These are phyloP conservation scores for Battus philenor DNA, from an alignment of 1,140 invertebrate genomes.

Conservation along the genomic window DNA sequence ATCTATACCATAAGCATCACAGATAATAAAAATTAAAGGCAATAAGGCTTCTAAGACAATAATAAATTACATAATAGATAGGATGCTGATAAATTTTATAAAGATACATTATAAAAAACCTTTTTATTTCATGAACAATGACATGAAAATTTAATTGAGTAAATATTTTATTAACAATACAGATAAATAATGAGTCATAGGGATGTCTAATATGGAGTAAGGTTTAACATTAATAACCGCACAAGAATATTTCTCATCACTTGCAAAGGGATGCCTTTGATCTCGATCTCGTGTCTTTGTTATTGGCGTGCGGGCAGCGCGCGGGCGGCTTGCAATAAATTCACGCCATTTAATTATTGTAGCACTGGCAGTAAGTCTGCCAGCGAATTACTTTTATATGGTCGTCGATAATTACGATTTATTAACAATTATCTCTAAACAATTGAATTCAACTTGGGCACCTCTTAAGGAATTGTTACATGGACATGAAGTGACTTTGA, in stretches of 20 bases:
- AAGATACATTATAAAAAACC: no score
- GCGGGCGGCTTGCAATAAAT: slow-evolving; percentile 40
- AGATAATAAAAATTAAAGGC: no score
- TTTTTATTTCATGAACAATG: no score
- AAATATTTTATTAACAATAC: no score
- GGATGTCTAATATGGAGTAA: slow-evolving; percentile 13
- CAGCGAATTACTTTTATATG: slow-evolving; percentile 30
- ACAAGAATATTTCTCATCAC: slow-evolving; percentile 27
- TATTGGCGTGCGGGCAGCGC: slow-evolving; percentile 26
- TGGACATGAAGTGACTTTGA: no score
- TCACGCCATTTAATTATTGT: slow-evolving; percentile 44
- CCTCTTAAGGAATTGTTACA: slow-evolving; percentile 18
- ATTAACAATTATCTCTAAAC: slow-evolving; percentile 34
- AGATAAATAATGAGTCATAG: slow-evolving; percentile 15
- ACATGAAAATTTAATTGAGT: no score
- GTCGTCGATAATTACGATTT: slow-evolving; percentile 37
- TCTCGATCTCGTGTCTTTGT: slow-evolving; percentile 45
- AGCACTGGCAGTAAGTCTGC: slow-evolving; percentile 46
- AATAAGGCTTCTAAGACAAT: no score
- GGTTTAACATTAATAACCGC: slow-evolving; percentile 26
- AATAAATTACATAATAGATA: no score
- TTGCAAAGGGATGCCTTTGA: slow-evolving; percentile 48
- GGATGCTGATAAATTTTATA: no score
- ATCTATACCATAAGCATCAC: no score
- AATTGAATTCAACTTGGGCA: slow-evolving; percentile 29